Conservation (phyloP, 2,797 vertebrate genomes). For the Balearica regulorum region DNA sequence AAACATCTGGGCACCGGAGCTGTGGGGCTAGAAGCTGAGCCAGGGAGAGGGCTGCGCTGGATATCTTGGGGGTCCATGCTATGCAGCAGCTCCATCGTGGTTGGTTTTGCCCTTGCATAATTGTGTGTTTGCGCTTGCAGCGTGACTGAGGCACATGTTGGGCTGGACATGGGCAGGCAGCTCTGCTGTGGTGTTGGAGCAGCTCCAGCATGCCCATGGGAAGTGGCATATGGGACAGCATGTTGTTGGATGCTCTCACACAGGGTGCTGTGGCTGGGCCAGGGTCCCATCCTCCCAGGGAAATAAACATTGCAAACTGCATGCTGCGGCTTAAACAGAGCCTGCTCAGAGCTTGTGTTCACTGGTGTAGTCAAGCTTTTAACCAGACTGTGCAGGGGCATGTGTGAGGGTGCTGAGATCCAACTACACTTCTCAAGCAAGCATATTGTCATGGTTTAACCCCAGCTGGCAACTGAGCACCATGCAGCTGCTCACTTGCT, state of each 20-base stretch:
- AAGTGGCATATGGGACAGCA: background rate
- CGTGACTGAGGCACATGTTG: rapidly evolving
- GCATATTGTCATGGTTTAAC: too few species aligned
- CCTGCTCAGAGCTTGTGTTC: background rate
- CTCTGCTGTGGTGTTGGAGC: background rate
- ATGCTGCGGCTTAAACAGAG: rapidly evolving
- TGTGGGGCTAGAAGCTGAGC: background rate
- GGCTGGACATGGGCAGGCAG: background rate
- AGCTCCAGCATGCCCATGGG: background rate
- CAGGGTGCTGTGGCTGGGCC: background rate
- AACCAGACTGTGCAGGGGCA: background rate
- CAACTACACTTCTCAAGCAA: background rate
- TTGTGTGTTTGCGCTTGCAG: background rate
- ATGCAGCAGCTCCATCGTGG: rapidly evolving
- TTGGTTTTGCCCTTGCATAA: background rate
- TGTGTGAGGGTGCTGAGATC: background rate
- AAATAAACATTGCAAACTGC: background rate
- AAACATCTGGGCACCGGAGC: background rate
- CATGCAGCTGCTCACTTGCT: too few species aligned
- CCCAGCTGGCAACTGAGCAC: too few species aligned
- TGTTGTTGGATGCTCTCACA: background rate
- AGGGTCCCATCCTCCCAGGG: background rate
- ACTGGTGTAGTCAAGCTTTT: background rate
- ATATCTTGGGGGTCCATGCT: rapidly evolving
- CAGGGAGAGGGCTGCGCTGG: background rate